Percentiles rank a stretch among this genome's conserved stretches.
Evolutionary conservation across 2,888 invertebrate species (phyloP).

Genomic region (Abrostola triplasia): DNA sequence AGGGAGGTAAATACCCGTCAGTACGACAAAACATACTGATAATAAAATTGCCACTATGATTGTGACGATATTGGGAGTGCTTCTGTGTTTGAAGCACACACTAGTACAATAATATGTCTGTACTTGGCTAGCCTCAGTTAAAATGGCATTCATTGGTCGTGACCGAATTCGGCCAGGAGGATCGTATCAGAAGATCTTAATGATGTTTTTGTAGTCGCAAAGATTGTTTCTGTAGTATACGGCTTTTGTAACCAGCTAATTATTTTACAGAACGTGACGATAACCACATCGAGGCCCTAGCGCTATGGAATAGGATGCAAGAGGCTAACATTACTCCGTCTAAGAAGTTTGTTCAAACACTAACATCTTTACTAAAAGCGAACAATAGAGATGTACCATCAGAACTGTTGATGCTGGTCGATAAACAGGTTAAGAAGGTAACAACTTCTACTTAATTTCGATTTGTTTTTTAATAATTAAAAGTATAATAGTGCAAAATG

Average conservation of each 20-base stretch:
- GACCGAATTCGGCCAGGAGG: too few species aligned
- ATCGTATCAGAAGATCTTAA: too few species aligned
- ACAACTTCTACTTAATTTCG: constrained; percentile 42
- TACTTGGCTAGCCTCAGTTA: too few species aligned
- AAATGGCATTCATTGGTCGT: too few species aligned
- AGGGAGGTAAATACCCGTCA: too few species aligned
- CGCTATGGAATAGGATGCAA: constrained; percentile 83
- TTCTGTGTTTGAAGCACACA: too few species aligned
- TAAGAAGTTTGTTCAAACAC: constrained; percentile 74
- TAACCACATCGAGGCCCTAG: constrained; percentile 77
- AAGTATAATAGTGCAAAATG: too few species aligned
- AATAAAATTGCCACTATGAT: too few species aligned
- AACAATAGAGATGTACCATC: constrained; percentile 73
- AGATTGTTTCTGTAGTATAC: neutral
- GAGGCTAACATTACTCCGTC: constrained; percentile 78
- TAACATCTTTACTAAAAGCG: constrained; percentile 72
- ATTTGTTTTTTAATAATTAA: too few species aligned
- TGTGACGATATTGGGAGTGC: too few species aligned
- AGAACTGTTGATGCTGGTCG: constrained; percentile 66
- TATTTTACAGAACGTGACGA: constrained; percentile 82
- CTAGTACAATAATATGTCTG: too few species aligned
- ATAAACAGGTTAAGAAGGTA: constrained; percentile 59
- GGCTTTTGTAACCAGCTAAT: neutral
- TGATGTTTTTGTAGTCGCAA: neutral
- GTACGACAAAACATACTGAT: too few species aligned